A percentile compares a stretch with the other conserved stretches of the same genome.
Evolutionary conservation across 2,888 invertebrate genomes (phyloP).

Genomic region (Megastigmus dorsalis): DNA sequence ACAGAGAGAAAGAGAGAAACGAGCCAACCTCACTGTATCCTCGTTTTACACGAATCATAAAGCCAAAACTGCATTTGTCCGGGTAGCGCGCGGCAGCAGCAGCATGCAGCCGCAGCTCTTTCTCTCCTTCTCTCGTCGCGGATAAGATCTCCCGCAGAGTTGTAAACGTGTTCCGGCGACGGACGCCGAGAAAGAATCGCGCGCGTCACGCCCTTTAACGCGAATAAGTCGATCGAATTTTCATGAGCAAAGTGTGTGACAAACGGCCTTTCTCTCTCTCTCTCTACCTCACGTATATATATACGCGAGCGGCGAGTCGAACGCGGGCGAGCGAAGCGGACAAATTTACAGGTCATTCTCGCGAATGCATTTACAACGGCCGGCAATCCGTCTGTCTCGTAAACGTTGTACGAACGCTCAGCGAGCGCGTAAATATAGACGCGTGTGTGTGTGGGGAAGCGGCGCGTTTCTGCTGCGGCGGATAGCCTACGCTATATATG

Average conservation of each 20-base stretch:
- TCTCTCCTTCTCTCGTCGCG: neutral
- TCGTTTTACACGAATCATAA: neutral
- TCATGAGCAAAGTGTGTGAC: neutral
- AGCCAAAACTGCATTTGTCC: neutral
- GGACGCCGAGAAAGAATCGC: too few relatives aligned
- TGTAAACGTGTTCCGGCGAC: neutral
- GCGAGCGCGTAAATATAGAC: neutral
- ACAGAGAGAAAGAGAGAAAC: neutral
- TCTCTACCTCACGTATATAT: too few relatives aligned
- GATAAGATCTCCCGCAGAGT: neutral
- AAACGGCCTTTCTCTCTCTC: neutral
- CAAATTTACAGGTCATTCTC: conserved; percentile 12
- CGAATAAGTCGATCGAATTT: neutral
- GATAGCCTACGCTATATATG: too few relatives aligned
- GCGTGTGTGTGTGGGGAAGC: neutral
- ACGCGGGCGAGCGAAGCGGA: too few relatives aligned
- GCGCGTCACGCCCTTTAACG: conserved; percentile 2
- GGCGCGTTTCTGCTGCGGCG: too few relatives aligned
- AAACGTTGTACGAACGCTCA: neutral
- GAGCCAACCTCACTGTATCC: neutral
- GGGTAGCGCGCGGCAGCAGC: too few relatives aligned
- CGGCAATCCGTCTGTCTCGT: conserved; percentile 9
- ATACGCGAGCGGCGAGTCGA: too few relatives aligned
- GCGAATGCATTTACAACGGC: neutral
- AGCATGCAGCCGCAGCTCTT: too few relatives aligned